phyloP scores from a whole-genome alignment of 2,888 invertebrate species.

The Calameuta pallipes region DNA sequence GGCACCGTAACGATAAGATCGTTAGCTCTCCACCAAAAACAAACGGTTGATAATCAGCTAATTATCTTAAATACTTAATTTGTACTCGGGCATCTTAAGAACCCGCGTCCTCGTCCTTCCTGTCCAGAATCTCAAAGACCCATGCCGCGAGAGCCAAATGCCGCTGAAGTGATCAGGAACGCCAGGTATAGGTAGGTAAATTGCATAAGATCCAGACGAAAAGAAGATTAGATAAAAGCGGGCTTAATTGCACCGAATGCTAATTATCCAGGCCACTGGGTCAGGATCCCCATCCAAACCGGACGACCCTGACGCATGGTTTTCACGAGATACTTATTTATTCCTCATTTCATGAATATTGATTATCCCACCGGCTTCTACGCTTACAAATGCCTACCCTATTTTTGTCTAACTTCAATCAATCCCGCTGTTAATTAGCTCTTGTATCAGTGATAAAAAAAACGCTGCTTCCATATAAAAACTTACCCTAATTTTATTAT shows the following conservation, averaged over 20 bases:
- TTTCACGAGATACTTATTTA: neutral
- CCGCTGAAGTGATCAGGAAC: neutral
- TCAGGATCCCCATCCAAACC: conserved; percentile 14
- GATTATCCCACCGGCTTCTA: neutral
- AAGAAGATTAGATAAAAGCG: conserved; percentile 30
- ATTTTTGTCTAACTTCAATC: neutral
- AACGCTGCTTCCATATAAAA: neutral
- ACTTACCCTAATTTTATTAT: neutral
- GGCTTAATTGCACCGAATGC: conserved; percentile 31
- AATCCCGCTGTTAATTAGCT: neutral
- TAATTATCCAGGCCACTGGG: conserved; percentile 31
- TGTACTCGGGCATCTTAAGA: conserved; percentile 25
- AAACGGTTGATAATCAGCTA: conserved; percentile 38
- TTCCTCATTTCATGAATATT: neutral
- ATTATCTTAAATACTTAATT: conserved; percentile 57
- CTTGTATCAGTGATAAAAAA: neutral
- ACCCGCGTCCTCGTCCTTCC: conserved; percentile 2
- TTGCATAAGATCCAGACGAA: conserved; percentile 1
- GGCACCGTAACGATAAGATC: neutral
- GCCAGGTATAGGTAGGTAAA: conserved; percentile 7
- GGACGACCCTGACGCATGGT: neutral
- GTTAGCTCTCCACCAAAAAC: conserved; percentile 18
- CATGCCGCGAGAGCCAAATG: neutral
- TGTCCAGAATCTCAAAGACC: conserved; percentile 17
- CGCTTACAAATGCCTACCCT: neutral